Percentiles rank a stretch among this genome's conserved stretches.
phyloP scores from a whole-genome alignment of 2,888 invertebrate species.

The Cheilosia vulpina region DNA sequence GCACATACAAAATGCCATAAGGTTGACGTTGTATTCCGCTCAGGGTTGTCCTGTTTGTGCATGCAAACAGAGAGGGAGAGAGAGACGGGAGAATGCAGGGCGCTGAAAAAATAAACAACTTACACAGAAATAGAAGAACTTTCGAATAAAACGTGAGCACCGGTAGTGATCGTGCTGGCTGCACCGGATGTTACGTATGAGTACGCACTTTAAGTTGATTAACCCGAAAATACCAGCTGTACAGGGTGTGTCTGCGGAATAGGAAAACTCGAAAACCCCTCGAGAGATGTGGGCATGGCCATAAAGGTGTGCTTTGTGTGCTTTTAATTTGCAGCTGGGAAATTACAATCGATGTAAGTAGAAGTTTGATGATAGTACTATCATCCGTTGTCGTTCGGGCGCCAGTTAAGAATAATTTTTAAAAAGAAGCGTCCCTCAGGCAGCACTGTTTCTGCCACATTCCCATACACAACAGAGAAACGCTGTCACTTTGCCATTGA shows the following conservation, averaged over 20 bases:
- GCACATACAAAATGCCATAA: constrained; percentile 64
- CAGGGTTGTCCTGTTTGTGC: constrained; percentile 26
- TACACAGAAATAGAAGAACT: constrained; percentile 3
- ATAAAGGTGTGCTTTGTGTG: no score
- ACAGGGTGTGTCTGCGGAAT: constrained; percentile 30
- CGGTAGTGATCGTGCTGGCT: constrained; percentile 51
- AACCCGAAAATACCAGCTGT: neutral
- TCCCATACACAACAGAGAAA: no score
- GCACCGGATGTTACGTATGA: constrained; percentile 28
- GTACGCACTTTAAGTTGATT: constrained; percentile 38
- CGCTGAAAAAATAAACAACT: constrained; percentile 31
- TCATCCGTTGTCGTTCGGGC: no score
- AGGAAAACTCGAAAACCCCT: neutral
- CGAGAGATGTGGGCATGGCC: no score
- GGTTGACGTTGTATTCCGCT: constrained; percentile 57
- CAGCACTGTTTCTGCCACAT: no score
- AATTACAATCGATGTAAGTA: no score
- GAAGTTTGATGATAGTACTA: no score
- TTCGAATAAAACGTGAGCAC: constrained; percentile 62
- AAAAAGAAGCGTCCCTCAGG: no score
- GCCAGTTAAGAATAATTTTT: no score
- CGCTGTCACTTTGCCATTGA: no score
- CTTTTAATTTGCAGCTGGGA: no score
- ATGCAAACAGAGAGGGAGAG: neutral
- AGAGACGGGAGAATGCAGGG: constrained; percentile 28